Base-by-base conservation (phyloP, 2,888 invertebrate genomes). In the Melipona bicolor region DNA sequence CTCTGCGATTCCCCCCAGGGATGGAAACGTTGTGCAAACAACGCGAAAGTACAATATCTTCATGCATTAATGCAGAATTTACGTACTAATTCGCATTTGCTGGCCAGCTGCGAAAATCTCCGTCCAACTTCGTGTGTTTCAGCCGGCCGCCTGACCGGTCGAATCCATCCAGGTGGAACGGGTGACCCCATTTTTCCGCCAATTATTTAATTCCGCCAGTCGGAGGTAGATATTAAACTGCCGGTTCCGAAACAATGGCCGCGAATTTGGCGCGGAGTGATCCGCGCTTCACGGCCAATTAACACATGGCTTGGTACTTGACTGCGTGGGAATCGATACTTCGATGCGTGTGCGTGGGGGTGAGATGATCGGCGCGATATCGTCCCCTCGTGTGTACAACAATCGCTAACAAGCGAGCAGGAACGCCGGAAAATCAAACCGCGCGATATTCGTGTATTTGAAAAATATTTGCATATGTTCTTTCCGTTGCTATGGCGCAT, bases 211-310 rank as follows among this genome's bases (percentile, higher is more conserved):
- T 81, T 86, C 32, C 71, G 90, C 43, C 43, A 90, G 90, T 50
- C 89, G 90, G 82, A 54, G 89, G 69, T 91, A 43, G 9, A 84
- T 77, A 88, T 90, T 13, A 83, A 88, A 19, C 87, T 86, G 76
- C 43, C 43, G 82, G 87, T 50, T 72, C 91, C 64, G 91, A 91
- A 54, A 90, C 88, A 13, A 74, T 91, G 6, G 78, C 90, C 9
- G 88, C 77, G 11, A 87, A 91, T 70, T 68, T 91, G 15, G 68
- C 90, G 6, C 79, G 88, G 72, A 86, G 43, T 43, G 85, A 36
- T 91, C 87, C 54, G 9, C 77, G 71, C 50, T 73, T 73, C 24
- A 32, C 19, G 36, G 56, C 50, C 49, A 67, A 67, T 61, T 65
- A 9, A 50, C 67, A 49, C 19, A 32, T 24, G 24, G 61, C 5